Conservation (phyloP, 2,797 vertebrate species). For the Gallinago stenura region DNA sequence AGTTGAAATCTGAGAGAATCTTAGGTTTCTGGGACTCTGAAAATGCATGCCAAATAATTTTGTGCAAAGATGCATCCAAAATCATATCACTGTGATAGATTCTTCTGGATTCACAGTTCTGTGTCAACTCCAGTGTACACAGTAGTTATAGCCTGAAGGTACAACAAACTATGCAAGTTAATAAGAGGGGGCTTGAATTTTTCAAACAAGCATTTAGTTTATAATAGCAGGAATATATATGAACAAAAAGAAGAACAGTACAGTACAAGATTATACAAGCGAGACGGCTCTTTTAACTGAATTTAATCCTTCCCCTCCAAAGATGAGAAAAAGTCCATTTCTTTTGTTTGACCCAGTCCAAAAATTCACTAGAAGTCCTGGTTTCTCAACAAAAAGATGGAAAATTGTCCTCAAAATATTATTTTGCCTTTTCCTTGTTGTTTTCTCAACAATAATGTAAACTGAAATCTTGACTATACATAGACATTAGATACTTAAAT, state of each 20-base stretch:
- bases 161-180: constrained; percentile 25
- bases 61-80: not conserved
- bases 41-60: not conserved
- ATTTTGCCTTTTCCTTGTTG: not conserved
- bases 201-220: constrained; percentile 16
- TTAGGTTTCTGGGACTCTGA: not conserved
- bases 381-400: not conserved
- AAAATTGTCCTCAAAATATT: not conserved
- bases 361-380: not conserved
- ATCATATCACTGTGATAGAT: not conserved
- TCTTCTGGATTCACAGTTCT: not conserved
- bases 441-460: not conserved
- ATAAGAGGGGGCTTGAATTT: not conserved
- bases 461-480: not conserved
- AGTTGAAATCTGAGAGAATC: not conserved
- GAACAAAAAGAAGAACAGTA: not conserved
- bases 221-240: not conserved
- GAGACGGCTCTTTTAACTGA: not conserved
- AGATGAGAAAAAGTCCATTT: not conserved
- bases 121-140: not conserved
- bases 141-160: not conserved
- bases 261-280: not conserved
- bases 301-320: not conserved
- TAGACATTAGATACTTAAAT: not conserved
- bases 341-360: not conserved